phyloP scores from a whole-genome alignment of 2,888 invertebrate genomes.

The Drosophila merina region DNA sequence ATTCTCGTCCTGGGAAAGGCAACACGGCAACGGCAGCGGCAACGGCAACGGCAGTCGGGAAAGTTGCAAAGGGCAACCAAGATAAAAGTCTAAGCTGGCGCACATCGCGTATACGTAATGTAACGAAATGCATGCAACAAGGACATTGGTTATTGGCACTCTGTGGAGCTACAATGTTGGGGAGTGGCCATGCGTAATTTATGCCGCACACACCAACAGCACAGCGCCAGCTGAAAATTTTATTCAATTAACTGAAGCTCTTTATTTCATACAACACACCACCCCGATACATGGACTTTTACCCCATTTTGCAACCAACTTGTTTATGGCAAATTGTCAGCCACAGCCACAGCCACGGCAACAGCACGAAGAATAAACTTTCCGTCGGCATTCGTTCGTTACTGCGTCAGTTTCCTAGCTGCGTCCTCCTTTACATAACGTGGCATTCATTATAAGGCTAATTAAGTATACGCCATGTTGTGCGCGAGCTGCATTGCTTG shows the following conservation, averaged over 20 bases:
- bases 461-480: conserved; percentile 63
- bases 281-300: neutral
- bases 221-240: conserved; percentile 37
- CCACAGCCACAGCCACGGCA: conserved; percentile 30
- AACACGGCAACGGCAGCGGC: conserved; percentile 25
- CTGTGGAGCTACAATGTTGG: conserved; percentile 20
- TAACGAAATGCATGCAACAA: conserved; percentile 24
- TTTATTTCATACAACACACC: neutral
- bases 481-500: conserved; percentile 11
- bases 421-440: conserved; percentile 28
- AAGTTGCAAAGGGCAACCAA: conserved; percentile 43
- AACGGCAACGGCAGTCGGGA: neutral
- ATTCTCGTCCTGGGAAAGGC: conserved; percentile 34
- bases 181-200: conserved; percentile 50
- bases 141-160: conserved; percentile 27
- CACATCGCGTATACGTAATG: conserved; percentile 38
- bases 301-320: conserved; percentile 27
- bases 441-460: conserved; percentile 46
- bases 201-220: conserved; percentile 37
- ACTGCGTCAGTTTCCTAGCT: conserved; percentile 10
- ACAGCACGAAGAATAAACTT: conserved; percentile 4
- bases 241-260: conserved; percentile 59
- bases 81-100: conserved; percentile 52
- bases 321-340: conserved; percentile 50
- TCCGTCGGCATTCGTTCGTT: conserved; percentile 21